Evolutionary conservation across 2,888 invertebrate genomes (phyloP), one percentile per base, ranked within the genome.

Genomic region (Andricus curvator): DNA sequence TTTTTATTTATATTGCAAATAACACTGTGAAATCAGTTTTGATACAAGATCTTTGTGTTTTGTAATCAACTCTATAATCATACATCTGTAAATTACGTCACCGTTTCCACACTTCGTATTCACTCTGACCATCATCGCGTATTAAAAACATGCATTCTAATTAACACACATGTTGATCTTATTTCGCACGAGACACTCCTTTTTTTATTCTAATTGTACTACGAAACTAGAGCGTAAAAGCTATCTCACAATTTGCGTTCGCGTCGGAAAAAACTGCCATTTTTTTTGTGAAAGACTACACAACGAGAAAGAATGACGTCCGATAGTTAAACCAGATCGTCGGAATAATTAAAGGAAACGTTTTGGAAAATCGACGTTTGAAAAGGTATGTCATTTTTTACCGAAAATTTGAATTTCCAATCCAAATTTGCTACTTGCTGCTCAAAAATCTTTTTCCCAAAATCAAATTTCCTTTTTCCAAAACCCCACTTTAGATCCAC

Each of bases 1-100:
- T 84, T 86, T 90, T 89, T 89, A 89, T 86, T 86, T 87, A 86
- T 85, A 85, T 85, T 85, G 87, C 85, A 88, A 86, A 84, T 86
- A 85, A 89, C 86, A 84, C 83, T 86, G 84, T 84, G 84, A 83
- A 84, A 86, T 87, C 84, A 74, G 86, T 89, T 88, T 85, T 83
- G 85, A 83, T 84, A 87, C 85, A 87, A 88, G 87, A 86, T 86
- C 78, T 82, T 86, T 80, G 84, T 82, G 81, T 85, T 87, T 88
- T 89, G 84, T 89, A 89, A 88, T 87, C 85, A 88, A 85, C 33
- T 88, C 86, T 85, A 85, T 87, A 74, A 86, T 84, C 88, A 86
- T 88, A 85, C 87, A 87, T 88, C 86, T 86, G 84, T 86, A 87
- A 86, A 87, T 87, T 87, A 86, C 81, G 33, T 74, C 74, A 60